Percentiles rank a stretch among this genome's conserved stretches.
These are phyloP conservation scores for Epicampocera succincta DNA, from an alignment of 2,888 invertebrate genomes.

Conservation along the genomic window DNA sequence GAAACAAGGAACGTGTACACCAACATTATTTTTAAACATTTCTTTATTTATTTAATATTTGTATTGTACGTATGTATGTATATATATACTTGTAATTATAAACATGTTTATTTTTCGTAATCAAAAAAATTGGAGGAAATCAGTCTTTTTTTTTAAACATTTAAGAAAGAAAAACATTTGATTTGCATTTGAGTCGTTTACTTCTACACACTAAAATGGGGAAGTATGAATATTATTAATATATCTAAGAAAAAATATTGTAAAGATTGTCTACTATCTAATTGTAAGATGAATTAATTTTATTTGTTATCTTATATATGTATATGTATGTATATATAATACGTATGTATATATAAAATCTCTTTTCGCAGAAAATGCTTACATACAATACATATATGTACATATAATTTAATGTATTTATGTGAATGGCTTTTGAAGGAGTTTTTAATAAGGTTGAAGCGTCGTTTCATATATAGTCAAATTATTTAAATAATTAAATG, in stretches of 20 bases:
- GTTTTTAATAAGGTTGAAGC: constrained; percentile 46
- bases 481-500: constrained; percentile 24
- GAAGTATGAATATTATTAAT: constrained; percentile 1
- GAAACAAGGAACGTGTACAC: no score
- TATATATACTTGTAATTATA: constrained; percentile 69
- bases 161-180: constrained; percentile 47
- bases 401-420: constrained; percentile 1
- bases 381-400: not conserved
- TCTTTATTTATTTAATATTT: constrained; percentile 51
- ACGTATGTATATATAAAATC: not conserved
- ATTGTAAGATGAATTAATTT: constrained; percentile 6
- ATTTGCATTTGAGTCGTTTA: constrained; percentile 20
- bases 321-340: not conserved
- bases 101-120: constrained; percentile 69
- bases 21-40: constrained; percentile 7
- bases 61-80: constrained; percentile 71
- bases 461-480: constrained; percentile 49
- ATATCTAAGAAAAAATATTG: constrained; percentile 7
- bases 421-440: constrained; percentile 2
- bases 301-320: not conserved
- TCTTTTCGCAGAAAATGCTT: not conserved
- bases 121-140: constrained; percentile 79
- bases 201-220: constrained; percentile 4
- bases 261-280: constrained; percentile 40
- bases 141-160: constrained; percentile 79